Conservation (phyloP, 1,140 invertebrate species). For the Paralvinella palmiformis region DNA sequence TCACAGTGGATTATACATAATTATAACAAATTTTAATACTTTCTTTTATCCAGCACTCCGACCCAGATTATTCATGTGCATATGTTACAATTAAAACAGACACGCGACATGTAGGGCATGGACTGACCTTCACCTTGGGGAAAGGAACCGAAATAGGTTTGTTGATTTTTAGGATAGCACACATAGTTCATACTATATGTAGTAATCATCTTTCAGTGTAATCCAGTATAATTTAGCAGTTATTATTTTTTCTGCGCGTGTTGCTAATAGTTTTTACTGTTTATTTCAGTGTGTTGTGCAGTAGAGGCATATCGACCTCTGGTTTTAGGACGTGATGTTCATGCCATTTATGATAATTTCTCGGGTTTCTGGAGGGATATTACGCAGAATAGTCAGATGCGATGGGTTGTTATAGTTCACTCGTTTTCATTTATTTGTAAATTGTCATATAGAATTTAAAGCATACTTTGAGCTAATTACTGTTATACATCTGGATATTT, state of each 20-base stretch:
- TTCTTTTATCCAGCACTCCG: slow-evolving; percentile 66
- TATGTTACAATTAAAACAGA: slow-evolving; percentile 72
- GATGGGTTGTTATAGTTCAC: slow-evolving; percentile 72
- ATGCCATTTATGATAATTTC: slow-evolving; percentile 72
- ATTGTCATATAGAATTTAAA: too few species aligned
- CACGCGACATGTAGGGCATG: slow-evolving; percentile 60
- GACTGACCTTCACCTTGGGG: slow-evolving; percentile 78
- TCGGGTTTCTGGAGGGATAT: slow-evolving; percentile 70
- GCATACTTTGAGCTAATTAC: too few species aligned
- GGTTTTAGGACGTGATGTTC: slow-evolving; percentile 59
- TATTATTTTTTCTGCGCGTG: too few species aligned
- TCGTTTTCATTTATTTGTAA: too few species aligned
- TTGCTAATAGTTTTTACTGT: too few species aligned
- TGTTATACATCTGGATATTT: too few species aligned
- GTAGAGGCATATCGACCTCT: slow-evolving; percentile 64
- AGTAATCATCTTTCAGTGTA: background rate
- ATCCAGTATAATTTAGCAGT: background rate
- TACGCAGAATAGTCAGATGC: slow-evolving; percentile 78
- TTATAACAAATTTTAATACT: slow-evolving; percentile 10
- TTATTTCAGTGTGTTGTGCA: slow-evolving; percentile 64
- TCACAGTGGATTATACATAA: too few species aligned
- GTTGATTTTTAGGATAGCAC: slow-evolving; percentile 13
- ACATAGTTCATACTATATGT: background rate
- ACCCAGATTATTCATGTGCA: slow-evolving; percentile 85
- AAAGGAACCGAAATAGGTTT: slow-evolving; percentile 77